A percentile compares a stretch with the other conserved stretches of the same genome.
Evolutionary conservation across 1,140 invertebrate species (phyloP).

Genomic region (Drosophila grimshawi): DNA sequence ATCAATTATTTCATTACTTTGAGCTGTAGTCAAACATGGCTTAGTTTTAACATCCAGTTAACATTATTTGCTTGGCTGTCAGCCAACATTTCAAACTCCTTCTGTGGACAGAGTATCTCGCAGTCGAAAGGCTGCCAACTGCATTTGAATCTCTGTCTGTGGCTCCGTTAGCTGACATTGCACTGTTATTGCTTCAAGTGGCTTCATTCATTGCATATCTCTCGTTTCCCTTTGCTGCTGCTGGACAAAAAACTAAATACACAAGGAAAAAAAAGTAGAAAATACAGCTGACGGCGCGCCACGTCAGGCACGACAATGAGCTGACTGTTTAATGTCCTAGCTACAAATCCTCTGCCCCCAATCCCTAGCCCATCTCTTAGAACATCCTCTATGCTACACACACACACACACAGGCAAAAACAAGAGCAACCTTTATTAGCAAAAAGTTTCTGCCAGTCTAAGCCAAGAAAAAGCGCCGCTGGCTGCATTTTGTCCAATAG

Average conservation of each 20-base stretch:
- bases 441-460: conserved; percentile 54
- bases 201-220: conserved; percentile 58
- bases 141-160: not conserved
- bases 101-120: not conserved
- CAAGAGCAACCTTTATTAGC: conserved; percentile 79
- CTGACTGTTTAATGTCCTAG: conserved; percentile 74
- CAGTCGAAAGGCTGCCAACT: not conserved
- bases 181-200: conserved; percentile 76
- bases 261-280: conserved; percentile 51
- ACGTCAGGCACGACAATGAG: conserved; percentile 76
- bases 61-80: too few species aligned
- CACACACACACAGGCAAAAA: conserved; percentile 38
- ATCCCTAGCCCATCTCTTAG: not conserved
- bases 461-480: conserved; percentile 61
- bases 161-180: conserved; percentile 52
- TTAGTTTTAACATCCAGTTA: too few species aligned
- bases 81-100: not conserved
- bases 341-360: conserved; percentile 6
- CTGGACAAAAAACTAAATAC: conserved; percentile 56
- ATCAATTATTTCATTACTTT: not conserved
- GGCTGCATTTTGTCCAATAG: conserved; percentile 59
- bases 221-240: conserved; percentile 3
- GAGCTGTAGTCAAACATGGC: too few species aligned
- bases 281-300: conserved; percentile 59
- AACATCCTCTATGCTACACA: too few species aligned